Conservation (phyloP, 2,797 vertebrate genomes). For the Alosa sapidissima region DNA sequence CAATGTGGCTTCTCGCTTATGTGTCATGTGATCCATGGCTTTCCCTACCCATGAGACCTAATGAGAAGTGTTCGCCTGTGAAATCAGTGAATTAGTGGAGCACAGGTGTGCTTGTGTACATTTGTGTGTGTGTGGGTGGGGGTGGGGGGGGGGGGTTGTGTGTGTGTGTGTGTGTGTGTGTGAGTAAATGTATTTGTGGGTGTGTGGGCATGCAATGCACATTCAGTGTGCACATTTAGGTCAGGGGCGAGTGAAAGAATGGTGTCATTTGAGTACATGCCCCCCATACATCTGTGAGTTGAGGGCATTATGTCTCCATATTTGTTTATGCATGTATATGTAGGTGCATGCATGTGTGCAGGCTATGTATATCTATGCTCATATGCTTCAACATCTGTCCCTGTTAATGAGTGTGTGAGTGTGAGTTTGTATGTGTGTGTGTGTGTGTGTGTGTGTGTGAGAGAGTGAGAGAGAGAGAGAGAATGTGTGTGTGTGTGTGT, state of each 20-base stretch:
- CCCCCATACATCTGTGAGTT: neutral
- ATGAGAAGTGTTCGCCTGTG: conserved; percentile 21
- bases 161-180: neutral
- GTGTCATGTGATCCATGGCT: conserved; percentile 30
- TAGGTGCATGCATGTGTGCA: conserved; percentile 10
- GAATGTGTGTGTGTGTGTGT: conserved; percentile 27
- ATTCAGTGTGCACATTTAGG: neutral
- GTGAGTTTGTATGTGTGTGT: neutral
- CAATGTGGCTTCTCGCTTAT: neutral
- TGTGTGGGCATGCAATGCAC: conserved; percentile 20
- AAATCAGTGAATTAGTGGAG: conserved; percentile 16
- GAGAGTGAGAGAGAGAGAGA: neutral
- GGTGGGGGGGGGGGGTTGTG: neutral
- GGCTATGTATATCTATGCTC: neutral
- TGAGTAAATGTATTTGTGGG: neutral
- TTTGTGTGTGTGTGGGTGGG: neutral
- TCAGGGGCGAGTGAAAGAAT: conserved; percentile 5
- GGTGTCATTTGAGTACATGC: neutral
- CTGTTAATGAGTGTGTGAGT: conserved; percentile 12
- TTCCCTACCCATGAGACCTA: conserved; percentile 26
- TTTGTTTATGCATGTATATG: neutral
- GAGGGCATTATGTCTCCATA: conserved; percentile 1
- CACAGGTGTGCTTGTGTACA: conserved; percentile 3
- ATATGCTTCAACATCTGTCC: conserved; percentile 19
- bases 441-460: neutral